Evolutionary conservation across 2,797 vertebrate species (phyloP), one percentile per base, ranked within the genome.

Genomic region (Calcarius lapponicus): DNA sequence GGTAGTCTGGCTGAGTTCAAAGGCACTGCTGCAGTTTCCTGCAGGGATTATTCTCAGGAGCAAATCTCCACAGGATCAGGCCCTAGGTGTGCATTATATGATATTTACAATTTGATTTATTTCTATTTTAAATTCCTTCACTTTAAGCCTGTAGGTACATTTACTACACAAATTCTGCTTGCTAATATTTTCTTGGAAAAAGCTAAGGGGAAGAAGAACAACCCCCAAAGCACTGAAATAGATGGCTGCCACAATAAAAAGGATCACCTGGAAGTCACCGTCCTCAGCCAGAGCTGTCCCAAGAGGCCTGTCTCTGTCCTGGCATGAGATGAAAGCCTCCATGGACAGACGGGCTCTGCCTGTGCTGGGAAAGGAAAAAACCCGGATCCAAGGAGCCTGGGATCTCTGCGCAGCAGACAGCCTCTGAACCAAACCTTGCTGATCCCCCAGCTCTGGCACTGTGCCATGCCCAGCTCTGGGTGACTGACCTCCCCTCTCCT

Each of bases 1-100:
- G 67, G 42, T 76, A 78, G 74, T 89, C 88, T 80, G 92, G 32
- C 67, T 90, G 96, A 96, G 95, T 96, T 96, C 93, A 96, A 96
- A 96, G 92, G 50, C 51, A 6, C 45, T 73, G 48, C 45, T 75
- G 71, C 45, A 57, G 53, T 71, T 96, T 72, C 45, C 72, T 80
- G 61, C 69, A 72, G 72, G 58, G 58, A 61, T 88, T 91, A 83
- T 58, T 83, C 88, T 92, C 50, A 34, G 65, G 65, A 95, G 86
- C 36, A 38, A 74, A 61, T 1, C 70, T 74, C 82, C 25, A 6
- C 69, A 81, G 90, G 72, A 92, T 91, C 87, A 92, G 91, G 58
- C 72, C 72, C 82, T 91, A 80, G 85, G 80, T 95, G 50, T 86
- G 72, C 57, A 69, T 72, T 61, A 50, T 78, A 95, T 70, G n/a